Evolutionary conservation across 2,888 invertebrate genomes (phyloP).

Genomic region (Xylota segnis): DNA sequence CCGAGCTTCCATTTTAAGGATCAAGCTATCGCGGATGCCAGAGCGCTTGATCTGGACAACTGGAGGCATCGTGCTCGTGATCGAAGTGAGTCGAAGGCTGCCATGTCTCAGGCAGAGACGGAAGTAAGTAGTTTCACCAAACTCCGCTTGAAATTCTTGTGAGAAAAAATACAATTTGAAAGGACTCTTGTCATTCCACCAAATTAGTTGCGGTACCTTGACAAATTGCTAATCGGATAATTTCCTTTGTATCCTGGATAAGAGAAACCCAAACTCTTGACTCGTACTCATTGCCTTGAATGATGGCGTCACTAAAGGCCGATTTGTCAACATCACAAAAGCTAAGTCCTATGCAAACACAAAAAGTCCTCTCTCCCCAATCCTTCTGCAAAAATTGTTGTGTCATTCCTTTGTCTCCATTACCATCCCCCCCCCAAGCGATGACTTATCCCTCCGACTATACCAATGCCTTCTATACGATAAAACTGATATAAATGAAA

Average conservation of each 20-base stretch:
- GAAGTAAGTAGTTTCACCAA: too few relatives aligned
- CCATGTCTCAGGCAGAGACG: too few relatives aligned
- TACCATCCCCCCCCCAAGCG: slow-evolving; percentile 37
- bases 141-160: too few relatives aligned
- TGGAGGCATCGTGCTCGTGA: too few relatives aligned
- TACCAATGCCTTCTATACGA: slow-evolving; percentile 22
- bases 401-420: slow-evolving; percentile 42
- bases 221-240: slow-evolving; percentile 49
- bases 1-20: too few relatives aligned
- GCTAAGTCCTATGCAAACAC: slow-evolving; percentile 53
- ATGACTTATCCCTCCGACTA: slow-evolving; percentile 22
- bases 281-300: slow-evolving; percentile 37
- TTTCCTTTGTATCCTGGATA: slow-evolving; percentile 37
- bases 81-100: too few relatives aligned
- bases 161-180: too few relatives aligned
- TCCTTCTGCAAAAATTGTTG: slow-evolving; percentile 41
- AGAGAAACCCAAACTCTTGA: neutral
- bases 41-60: too few relatives aligned
- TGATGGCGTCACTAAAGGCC: slow-evolving; percentile 60
- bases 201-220: slow-evolving; percentile 2
- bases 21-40: too few relatives aligned
- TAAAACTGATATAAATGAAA: slow-evolving; percentile 47
- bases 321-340: slow-evolving; percentile 71
- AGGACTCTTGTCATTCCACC: too few relatives aligned
- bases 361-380: slow-evolving; percentile 23